phyloP scores from a whole-genome alignment of 2,113 vertebrate species.

The Istiophorus platypterus region DNA sequence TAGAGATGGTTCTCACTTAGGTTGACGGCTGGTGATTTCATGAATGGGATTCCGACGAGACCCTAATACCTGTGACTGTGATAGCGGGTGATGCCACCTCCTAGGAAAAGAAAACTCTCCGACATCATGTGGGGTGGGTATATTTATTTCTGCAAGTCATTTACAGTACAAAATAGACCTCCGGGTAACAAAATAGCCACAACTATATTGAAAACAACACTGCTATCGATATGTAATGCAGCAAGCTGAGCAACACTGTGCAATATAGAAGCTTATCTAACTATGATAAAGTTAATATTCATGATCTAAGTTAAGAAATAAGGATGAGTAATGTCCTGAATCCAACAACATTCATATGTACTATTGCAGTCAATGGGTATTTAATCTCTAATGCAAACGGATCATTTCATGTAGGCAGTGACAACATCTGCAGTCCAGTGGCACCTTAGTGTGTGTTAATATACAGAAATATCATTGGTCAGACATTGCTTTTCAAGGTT shows the following conservation, averaged over 20 bases:
- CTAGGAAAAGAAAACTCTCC: constrained; percentile 60
- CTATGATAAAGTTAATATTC: constrained; percentile 26
- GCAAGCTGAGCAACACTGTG: constrained; percentile 63
- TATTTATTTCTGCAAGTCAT: constrained; percentile 80
- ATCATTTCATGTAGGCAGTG: constrained; percentile 12
- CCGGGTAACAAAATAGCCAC: constrained; percentile 82
- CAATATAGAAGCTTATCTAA: constrained; percentile 46
- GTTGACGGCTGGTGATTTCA: constrained; percentile 49
- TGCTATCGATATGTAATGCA: constrained; percentile 63
- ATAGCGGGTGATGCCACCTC: constrained; percentile 40
- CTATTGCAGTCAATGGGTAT: constrained; percentile 50
- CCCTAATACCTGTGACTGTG: constrained; percentile 27
- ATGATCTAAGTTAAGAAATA: constrained; percentile 43
- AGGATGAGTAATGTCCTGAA: constrained; percentile 19
- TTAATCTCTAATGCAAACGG: constrained; percentile 20
- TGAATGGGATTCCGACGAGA: constrained; percentile 69
- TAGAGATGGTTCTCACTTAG: constrained; percentile 41
- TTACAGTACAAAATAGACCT: constrained; percentile 83
- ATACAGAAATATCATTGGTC: constrained; percentile 30
- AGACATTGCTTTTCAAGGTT: constrained; percentile 30
- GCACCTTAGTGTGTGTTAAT: constrained; percentile 26
- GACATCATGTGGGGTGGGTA: constrained; percentile 56
- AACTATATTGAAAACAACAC: constrained; percentile 73
- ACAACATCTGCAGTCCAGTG: constrained; percentile 57
- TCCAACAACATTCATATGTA: constrained; percentile 38